phyloP scores from a whole-genome alignment of 2,797 vertebrate species.

The Botia almorhae region DNA sequence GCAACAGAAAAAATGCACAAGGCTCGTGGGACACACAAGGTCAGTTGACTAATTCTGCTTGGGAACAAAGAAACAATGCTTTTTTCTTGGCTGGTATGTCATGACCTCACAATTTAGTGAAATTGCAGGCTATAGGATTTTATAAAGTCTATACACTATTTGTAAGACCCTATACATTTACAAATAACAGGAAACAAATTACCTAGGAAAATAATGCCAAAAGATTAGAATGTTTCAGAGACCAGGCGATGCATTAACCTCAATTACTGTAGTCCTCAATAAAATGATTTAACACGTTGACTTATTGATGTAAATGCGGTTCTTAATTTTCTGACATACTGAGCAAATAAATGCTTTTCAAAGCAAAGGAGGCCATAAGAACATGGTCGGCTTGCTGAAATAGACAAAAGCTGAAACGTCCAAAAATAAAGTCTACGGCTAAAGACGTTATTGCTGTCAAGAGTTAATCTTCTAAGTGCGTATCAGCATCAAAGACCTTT shows the following conservation, averaged over 20 bases:
- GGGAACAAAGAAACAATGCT: neutral
- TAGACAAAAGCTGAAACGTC: slow-evolving; percentile 11
- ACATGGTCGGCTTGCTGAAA: neutral
- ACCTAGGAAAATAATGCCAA: neutral
- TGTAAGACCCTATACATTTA: neutral
- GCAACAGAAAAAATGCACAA: neutral
- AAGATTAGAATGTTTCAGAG: slow-evolving; percentile 29
- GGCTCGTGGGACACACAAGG: neutral
- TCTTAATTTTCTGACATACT: neutral
- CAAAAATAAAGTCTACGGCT: neutral
- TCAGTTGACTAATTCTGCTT: neutral
- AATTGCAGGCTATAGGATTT: neutral
- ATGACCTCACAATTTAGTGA: neutral
- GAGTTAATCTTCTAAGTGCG: neutral
- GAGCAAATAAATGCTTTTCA: slow-evolving; percentile 10
- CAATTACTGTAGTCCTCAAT: slow-evolving; percentile 13
- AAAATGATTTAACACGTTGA: slow-evolving; percentile 21
- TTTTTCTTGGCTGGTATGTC: neutral
- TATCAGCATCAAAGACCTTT: neutral
- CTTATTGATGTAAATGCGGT: neutral
- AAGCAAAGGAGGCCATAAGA: slow-evolving; percentile 6
- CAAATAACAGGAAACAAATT: slow-evolving; percentile 6
- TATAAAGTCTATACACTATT: neutral
- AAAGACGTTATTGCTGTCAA: neutral
- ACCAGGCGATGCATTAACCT: slow-evolving; percentile 23